Evolutionary conservation across 2,113 vertebrate genomes (phyloP).

Genomic region (Microcebus lehilahytsara): DNA sequence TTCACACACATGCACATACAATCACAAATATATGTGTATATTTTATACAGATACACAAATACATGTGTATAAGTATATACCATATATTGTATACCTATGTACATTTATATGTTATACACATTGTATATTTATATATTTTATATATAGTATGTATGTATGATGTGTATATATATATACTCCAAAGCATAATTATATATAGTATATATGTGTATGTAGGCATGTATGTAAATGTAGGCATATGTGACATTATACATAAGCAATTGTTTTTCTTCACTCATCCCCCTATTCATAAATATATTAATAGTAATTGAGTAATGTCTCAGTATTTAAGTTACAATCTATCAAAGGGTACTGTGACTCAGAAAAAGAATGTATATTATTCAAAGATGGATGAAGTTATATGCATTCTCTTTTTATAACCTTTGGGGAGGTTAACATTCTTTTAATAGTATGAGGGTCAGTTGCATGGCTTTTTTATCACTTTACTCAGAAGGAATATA

Average conservation of each 20-base stretch:
- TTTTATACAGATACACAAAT: no score
- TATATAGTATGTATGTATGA: neutral
- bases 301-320: neutral
- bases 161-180: neutral
- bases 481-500: neutral
- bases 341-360: neutral
- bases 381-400: neutral
- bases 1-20: neutral
- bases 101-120: neutral
- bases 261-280: neutral
- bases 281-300: neutral
- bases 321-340: neutral
- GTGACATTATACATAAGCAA: neutral
- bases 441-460: neutral
- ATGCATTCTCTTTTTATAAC: neutral
- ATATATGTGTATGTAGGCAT: neutral
- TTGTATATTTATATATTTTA: neutral
- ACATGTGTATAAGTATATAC: accelerated
- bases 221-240: neutral
- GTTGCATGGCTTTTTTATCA: neutral
- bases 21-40: neutral
- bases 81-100: neutral
- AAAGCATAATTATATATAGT: neutral
- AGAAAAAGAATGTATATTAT: neutral
- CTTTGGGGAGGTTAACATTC: neutral